Evolutionary conservation across 1,140 invertebrate genomes (phyloP), one percentile per base, ranked within the genome.

Genomic region (Halesus radiatus): DNA sequence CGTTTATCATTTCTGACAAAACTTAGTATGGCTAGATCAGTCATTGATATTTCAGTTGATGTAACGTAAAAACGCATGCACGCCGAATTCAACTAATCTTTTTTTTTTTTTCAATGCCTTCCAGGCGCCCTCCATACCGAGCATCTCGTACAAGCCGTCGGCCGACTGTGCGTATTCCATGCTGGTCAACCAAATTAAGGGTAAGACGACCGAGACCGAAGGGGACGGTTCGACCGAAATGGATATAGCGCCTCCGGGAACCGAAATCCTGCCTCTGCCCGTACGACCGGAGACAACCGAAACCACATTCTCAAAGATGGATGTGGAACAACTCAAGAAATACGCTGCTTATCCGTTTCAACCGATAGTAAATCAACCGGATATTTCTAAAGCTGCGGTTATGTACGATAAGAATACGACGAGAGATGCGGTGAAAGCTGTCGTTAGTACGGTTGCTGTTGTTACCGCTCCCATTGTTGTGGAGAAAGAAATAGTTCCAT

Each of bases 91-190:
- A 10, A 45, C 37, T 64, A 64, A 64, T 64, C 60, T 64, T 29
- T 64, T 26, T 64, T 13, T 64, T 29, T 23, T 64, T n/a, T 64
- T 45, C 18, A 45, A 32, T 68, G 32, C 32, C 84, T 85, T 77
- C 75, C 86, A 93, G 92, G 92, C 93, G 52, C 92, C 92, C 6
- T 91, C 90, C 56, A 92, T 94, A 84, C 92, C 93, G 37, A 92
- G 89, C 83, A 93, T 96, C 81, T 91, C 92, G 72, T 95, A 95
- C 87, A 94, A 94, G 85, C 94, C 95, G 32, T 95, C 95, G 7
- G 93, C 94, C 0, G 93, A 96, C 88, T 96, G 95, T 87, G 93
- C 95, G 58, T 97, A 97, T 86, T 95, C 94, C 15, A 93, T 96
- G 90, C 89, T 96, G 60, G 94, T 96, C 18, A 95, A 93, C 84